phyloP scores from a whole-genome alignment of 2,888 invertebrate species.

The Noctuana brunneofusca region DNA sequence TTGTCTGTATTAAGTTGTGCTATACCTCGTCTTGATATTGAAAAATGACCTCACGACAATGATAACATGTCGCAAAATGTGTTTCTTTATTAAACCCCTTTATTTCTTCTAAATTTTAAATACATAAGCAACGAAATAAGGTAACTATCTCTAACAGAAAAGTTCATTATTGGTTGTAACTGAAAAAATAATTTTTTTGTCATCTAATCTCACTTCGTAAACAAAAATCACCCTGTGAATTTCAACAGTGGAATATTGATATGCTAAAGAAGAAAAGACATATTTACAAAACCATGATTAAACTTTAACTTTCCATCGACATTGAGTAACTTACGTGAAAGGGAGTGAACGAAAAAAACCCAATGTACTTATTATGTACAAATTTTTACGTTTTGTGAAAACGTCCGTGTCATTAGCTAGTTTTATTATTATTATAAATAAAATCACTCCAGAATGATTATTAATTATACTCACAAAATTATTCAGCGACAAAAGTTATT shows the following conservation, averaged over 20 bases:
- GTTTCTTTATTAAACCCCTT: neutral
- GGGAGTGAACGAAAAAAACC: slow-evolving; percentile 18
- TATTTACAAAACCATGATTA: slow-evolving; percentile 41
- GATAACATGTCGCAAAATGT: too few relatives aligned
- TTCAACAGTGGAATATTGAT: slow-evolving; percentile 52
- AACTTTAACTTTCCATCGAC: slow-evolving; percentile 23
- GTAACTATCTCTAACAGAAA: slow-evolving; percentile 14
- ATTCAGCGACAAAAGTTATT: neutral
- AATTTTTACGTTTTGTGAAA: slow-evolving; percentile 20
- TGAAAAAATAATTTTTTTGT: slow-evolving; percentile 14
- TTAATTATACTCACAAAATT: too few relatives aligned
- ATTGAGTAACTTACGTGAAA: slow-evolving; percentile 19
- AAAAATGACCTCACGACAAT: neutral
- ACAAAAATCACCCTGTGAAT: slow-evolving; percentile 58
- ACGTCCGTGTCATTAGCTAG: slow-evolving; percentile 11
- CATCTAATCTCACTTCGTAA: slow-evolving; percentile 58
- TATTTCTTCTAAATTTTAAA: neutral
- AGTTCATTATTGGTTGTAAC: slow-evolving; percentile 21
- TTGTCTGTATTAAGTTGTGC: slow-evolving; percentile 51
- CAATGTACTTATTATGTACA: slow-evolving; percentile 22
- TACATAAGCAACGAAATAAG: slow-evolving; percentile 3
- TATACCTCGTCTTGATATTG: slow-evolving; percentile 35
- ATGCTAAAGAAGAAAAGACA: slow-evolving; percentile 40
- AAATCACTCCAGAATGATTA: too few relatives aligned
- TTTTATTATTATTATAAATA: too few relatives aligned